A percentile compares a stretch with the other conserved stretches of the same genome.
These are phyloP conservation scores for Drosophila basisetae DNA, from an alignment of 2,888 invertebrate genomes.

Conservation along the genomic window DNA sequence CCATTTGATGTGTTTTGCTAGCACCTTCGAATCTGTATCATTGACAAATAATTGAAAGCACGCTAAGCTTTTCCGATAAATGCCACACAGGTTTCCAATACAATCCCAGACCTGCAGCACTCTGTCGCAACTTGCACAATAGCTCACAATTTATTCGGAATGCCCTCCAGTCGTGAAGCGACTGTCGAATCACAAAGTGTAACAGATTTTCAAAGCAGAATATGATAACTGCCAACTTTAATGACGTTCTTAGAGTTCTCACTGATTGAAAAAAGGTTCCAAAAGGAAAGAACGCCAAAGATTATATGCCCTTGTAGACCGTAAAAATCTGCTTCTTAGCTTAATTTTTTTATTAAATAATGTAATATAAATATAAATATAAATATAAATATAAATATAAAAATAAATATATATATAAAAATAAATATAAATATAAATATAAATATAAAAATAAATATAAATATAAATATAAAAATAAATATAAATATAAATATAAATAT, in stretches of 20 bases:
- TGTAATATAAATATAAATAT: no score
- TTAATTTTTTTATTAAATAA: no score
- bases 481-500: no score
- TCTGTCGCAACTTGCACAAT: constrained; percentile 22
- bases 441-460: no score
- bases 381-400: no score
- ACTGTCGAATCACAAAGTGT: background rate
- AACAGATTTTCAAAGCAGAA: background rate
- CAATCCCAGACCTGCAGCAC: constrained; percentile 17
- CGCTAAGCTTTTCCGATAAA: constrained; percentile 11
- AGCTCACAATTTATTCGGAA: constrained; percentile 5
- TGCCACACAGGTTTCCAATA: constrained; percentile 11
- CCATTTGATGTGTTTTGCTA: no score
- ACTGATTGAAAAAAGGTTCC: background rate
- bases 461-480: no score
- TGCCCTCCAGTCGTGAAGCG: background rate
- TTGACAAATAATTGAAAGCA: constrained; percentile 15
- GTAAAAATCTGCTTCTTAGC: no score
- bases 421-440: no score
- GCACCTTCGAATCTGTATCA: constrained; percentile 11
- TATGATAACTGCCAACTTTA: background rate
- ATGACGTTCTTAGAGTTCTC: background rate
- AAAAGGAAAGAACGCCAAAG: background rate
- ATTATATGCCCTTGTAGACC: background rate
- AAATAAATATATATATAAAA: no score